phyloP scores from a whole-genome alignment of 2,113 vertebrate genomes.

The Psittacara wagleri region DNA sequence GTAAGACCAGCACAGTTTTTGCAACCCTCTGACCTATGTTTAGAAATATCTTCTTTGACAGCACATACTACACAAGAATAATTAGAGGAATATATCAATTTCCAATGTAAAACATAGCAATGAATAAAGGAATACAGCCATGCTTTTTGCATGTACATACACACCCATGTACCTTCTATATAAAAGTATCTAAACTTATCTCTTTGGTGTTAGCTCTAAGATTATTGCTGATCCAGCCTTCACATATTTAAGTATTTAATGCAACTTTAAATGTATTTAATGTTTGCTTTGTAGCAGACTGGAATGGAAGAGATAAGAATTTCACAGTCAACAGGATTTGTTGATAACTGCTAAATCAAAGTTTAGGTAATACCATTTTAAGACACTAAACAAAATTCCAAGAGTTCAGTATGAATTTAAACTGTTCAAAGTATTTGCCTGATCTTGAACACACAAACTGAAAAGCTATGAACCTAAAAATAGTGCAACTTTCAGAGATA shows the following conservation, averaged over 20 bases:
- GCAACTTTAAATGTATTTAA: background rate
- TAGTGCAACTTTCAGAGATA: background rate
- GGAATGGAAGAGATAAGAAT: background rate
- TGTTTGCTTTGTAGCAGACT: background rate
- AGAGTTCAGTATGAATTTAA: background rate
- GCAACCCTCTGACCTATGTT: background rate
- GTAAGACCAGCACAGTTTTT: background rate
- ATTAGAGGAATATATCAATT: background rate
- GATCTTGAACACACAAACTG: background rate
- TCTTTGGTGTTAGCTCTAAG: background rate
- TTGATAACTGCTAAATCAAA: background rate
- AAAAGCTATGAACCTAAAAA: background rate
- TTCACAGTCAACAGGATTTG: background rate
- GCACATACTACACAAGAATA: background rate
- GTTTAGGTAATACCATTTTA: background rate
- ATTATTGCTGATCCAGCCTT: background rate
- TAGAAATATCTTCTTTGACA: background rate
- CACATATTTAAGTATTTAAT: background rate
- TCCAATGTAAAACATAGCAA: constrained; percentile 5
- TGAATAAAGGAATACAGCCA: background rate
- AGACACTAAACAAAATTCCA: background rate
- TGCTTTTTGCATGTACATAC: background rate
- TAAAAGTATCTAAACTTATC: background rate
- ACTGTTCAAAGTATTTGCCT: background rate
- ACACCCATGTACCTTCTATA: background rate